Percentiles rank a stretch among this genome's conserved stretches.
These are phyloP conservation scores for Diabrotica balteata DNA, from an alignment of 2,888 invertebrate genomes.

Conservation along the genomic window DNA sequence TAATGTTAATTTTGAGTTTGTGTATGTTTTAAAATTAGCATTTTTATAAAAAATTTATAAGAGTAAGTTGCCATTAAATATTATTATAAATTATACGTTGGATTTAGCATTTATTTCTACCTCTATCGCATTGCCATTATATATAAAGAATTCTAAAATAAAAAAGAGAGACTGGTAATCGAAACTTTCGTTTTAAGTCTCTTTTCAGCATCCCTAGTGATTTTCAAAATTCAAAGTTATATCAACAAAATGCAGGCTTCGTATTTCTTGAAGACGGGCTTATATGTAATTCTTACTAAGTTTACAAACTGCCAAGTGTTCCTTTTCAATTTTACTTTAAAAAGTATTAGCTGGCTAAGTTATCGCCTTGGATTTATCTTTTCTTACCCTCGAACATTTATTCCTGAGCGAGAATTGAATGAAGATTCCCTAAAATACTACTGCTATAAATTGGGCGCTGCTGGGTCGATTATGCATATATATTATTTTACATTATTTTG, in stretches of 20 bases:
- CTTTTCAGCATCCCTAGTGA: background rate
- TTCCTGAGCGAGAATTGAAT: too few species aligned
- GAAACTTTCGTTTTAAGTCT: background rate
- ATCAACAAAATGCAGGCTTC: slow-evolving; percentile 1
- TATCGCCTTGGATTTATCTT: slow-evolving; percentile 1
- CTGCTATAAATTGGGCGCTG: too few species aligned
- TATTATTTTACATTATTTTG: too few species aligned
- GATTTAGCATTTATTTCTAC: too few species aligned
- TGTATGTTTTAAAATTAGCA: too few species aligned
- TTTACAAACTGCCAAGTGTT: background rate
- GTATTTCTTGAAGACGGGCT: slow-evolving; percentile 1
- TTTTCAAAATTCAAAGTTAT: background rate
- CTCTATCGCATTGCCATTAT: too few species aligned
- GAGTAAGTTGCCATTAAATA: too few species aligned
- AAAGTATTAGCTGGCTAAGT: background rate
- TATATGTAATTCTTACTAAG: background rate
- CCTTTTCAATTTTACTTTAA: slow-evolving; percentile 1
- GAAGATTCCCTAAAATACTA: too few species aligned
- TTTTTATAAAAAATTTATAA: too few species aligned
- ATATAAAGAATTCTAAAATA: background rate
- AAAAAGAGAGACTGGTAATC: background rate
- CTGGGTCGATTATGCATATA: too few species aligned
- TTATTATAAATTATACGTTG: too few species aligned
- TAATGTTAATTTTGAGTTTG: too few species aligned
- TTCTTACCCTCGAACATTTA: background rate